Conservation (phyloP, 2,113 vertebrate species). For the Ascaphus truei region DNA sequence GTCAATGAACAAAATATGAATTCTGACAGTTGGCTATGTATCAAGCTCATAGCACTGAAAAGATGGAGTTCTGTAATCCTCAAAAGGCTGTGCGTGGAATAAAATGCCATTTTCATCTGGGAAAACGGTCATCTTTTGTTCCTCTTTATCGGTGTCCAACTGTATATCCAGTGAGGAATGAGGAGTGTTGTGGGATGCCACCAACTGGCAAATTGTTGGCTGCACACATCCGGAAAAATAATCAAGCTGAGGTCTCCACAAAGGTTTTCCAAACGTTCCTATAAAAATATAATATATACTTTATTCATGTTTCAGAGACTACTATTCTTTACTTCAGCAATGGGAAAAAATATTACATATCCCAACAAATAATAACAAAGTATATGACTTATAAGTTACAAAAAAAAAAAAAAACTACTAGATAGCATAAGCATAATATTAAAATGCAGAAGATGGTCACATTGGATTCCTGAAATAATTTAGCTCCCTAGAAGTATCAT, state of each 20-base stretch:
- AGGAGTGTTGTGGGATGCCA: constrained; percentile 58
- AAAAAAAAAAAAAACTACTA: neutral
- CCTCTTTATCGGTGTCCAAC: constrained; percentile 63
- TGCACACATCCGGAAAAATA: constrained; percentile 52
- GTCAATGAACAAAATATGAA: constrained; percentile 47
- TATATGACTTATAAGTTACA: too few species aligned
- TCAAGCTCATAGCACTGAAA: constrained; percentile 56
- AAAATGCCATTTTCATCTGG: constrained; percentile 51
- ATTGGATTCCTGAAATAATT: too few species aligned
- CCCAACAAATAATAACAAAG: too few species aligned
- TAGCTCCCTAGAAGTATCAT: too few species aligned
- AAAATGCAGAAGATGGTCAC: too few species aligned
- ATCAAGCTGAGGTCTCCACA: constrained; percentile 75
- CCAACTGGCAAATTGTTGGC: constrained; percentile 47
- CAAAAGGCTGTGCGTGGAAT: constrained; percentile 63
- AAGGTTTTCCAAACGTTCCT: constrained; percentile 93
- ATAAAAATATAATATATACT: constrained; percentile 5
- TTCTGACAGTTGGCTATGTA: constrained; percentile 61
- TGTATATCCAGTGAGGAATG: constrained; percentile 60
- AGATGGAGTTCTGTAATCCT: constrained; percentile 67
- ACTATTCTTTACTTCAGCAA: too few species aligned
- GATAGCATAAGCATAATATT: too few species aligned
- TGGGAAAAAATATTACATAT: too few species aligned
- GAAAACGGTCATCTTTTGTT: constrained; percentile 49
- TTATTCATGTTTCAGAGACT: too few species aligned